Percentiles rank a stretch among this genome's conserved stretches.
phyloP scores from a whole-genome alignment of 2,113 vertebrate species.

The Prinia subflava region DNA sequence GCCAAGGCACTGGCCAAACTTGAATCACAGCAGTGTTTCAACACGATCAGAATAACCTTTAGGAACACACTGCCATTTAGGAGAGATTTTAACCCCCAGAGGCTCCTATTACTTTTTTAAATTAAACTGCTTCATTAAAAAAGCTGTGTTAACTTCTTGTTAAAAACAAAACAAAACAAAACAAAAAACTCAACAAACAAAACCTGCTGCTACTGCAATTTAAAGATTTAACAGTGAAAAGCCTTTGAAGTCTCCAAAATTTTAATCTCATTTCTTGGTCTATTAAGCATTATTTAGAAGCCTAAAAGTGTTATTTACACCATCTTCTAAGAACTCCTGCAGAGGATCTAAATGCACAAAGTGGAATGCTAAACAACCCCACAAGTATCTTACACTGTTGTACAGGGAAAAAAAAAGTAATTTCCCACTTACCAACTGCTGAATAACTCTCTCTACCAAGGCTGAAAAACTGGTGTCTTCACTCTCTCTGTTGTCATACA shows the following conservation, averaged over 20 bases:
- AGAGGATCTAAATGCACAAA: neutral
- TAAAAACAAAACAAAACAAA: neutral
- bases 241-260: neutral
- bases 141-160: neutral
- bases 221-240: neutral
- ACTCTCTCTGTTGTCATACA: constrained; percentile 91
- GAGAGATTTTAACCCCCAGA: neutral
- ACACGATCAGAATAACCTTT: neutral
- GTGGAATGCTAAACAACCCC: neutral
- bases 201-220: neutral
- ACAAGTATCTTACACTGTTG: neutral
- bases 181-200: neutral
- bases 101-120: neutral
- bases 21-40: constrained; percentile 36
- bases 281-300: neutral
- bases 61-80: neutral
- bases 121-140: neutral
- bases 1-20: neutral
- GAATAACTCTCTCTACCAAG: constrained; percentile 90
- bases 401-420: neutral
- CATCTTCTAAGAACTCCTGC: neutral
- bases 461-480: constrained; percentile 85
- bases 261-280: constrained; percentile 15
- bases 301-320: neutral
- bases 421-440: constrained; percentile 88